Evolutionary conservation across 2,797 vertebrate genomes (phyloP), one percentile per base, ranked within the genome.

Genomic region (Thaleichthys pacificus): DNA sequence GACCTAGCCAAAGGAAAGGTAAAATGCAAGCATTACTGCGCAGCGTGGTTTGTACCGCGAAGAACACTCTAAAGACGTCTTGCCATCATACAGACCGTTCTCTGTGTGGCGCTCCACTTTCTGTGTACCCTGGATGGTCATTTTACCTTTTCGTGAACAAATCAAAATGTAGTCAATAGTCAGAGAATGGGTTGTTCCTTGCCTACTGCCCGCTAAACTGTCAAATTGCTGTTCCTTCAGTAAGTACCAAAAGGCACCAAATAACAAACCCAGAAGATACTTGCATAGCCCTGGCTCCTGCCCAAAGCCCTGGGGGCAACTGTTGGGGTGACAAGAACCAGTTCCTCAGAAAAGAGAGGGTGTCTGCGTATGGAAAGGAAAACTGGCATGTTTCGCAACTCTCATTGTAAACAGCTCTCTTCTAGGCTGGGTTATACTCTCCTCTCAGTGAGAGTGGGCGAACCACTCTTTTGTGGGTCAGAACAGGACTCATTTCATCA

Each of bases 401-500:
- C 3, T 60, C 54, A 22, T 42, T 26, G 35, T 42, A 24, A 15
- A 60, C 56, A 69, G 8, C 58, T 60, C 61, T 32, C 17, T 21
- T 70, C 4, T 22, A 21, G 35, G 15, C 32, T 61, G 35, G 22
- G 28, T 70, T 49, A 24, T n/a, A 26, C 32, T 24, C 12, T 61
- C 24, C 22, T 17, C 21, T 47, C 68, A 28, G 58, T 63, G 28
- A 8, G 21, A 69, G 58, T 63, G 58, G 51, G 42, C 15, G 47
- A 68, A 54, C 5, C 4, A 1, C 58, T 56, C 22, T 70, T 76
- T 51, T 73, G 61, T 74, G 64, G 70, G 71, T 64, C 70, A 62
- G 67, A 42, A 69, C n/a, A 73, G 69, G 61, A 63, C 64, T 61
- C 58, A 63, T 77, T 82, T 66, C 54, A 71, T 67, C 51, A 61